phyloP scores from a whole-genome alignment of 2,888 invertebrate species.

The Octonoba sinensis region DNA sequence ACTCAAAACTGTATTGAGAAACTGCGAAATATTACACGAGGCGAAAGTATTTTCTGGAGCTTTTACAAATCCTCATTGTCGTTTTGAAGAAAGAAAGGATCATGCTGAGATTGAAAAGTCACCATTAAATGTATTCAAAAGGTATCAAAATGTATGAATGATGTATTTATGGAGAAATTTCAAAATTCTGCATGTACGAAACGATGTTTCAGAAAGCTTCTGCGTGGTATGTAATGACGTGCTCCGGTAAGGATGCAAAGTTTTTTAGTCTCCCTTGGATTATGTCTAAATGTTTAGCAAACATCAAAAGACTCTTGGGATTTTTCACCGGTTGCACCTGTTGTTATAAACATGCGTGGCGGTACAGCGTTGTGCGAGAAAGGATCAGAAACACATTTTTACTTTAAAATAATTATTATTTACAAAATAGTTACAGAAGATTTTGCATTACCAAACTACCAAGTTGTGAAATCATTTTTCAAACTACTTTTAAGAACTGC shows the following conservation, averaged over 20 bases:
- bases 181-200: not conserved
- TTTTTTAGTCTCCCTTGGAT: slow-evolving; percentile 61
- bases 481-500: no score
- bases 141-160: slow-evolving; percentile 26
- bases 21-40: slow-evolving; percentile 62
- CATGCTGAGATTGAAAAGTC: slow-evolving; percentile 46
- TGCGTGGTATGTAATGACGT: slow-evolving; percentile 59
- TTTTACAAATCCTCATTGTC: slow-evolving; percentile 50
- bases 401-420: no score
- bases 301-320: slow-evolving; percentile 19
- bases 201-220: slow-evolving; percentile 51
- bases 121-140: slow-evolving; percentile 33
- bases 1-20: slow-evolving; percentile 49
- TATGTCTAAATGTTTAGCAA: slow-evolving; percentile 38
- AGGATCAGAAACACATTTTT: no score
- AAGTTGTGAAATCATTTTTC: accelerated
- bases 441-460: slow-evolving; percentile 9
- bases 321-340: slow-evolving; percentile 6
- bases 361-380: not conserved
- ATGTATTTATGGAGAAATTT: slow-evolving; percentile 56
- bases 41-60: slow-evolving; percentile 59
- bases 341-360: slow-evolving; percentile 27
- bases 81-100: slow-evolving; percentile 51
- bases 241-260: slow-evolving; percentile 25
- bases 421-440: no score